Evolutionary conservation across 2,797 vertebrate species (phyloP).

Genomic region (Molossus molossus): DNA sequence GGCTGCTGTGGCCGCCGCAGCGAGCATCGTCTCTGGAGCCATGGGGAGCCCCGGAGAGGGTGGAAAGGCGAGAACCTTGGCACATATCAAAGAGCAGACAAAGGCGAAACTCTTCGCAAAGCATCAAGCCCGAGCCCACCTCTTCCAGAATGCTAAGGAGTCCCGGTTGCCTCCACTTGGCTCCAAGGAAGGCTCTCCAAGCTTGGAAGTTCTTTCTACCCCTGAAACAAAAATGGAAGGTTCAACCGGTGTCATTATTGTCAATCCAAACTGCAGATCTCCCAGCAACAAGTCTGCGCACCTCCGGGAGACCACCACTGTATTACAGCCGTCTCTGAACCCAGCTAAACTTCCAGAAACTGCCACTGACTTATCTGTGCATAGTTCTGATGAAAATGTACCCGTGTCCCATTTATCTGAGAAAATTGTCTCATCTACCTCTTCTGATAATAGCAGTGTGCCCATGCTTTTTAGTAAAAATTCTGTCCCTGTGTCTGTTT

Average conservation of each 20-base stretch:
- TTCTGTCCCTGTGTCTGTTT: conserved; percentile 89
- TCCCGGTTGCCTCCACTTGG: conserved; percentile 85
- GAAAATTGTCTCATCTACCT: conserved; percentile 92
- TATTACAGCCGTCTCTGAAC: conserved; percentile 89
- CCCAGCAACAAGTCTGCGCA: conserved; percentile 91
- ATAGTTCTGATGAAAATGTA: conserved; percentile 89
- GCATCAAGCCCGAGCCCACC: conserved; percentile 91
- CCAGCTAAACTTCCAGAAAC: conserved; percentile 89
- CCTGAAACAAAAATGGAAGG: conserved; percentile 91
- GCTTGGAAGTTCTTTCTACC: conserved; percentile 87
- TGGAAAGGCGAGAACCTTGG: conserved; percentile 91
- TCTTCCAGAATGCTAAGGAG: conserved; percentile 90
- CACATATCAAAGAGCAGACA: conserved; percentile 93
- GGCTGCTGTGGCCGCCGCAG: conserved; percentile 91
- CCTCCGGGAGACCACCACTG: conserved; percentile 88
- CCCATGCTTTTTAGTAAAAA: conserved; percentile 91
- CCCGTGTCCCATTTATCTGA: conserved; percentile 90
- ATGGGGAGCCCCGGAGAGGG: conserved; percentile 91
- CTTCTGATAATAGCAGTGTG: conserved; percentile 91
- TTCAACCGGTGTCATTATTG: conserved; percentile 92
- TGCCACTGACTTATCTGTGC: conserved; percentile 89
- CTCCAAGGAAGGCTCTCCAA: conserved; percentile 89
- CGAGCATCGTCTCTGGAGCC: conserved; percentile 91
- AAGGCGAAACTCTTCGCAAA: conserved; percentile 93
- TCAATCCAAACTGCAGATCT: conserved; percentile 93